A percentile compares a stretch with the other conserved stretches of the same genome.
phyloP scores from a whole-genome alignment of 2,113 vertebrate genomes.

The Tricholaema leucomelas region DNA sequence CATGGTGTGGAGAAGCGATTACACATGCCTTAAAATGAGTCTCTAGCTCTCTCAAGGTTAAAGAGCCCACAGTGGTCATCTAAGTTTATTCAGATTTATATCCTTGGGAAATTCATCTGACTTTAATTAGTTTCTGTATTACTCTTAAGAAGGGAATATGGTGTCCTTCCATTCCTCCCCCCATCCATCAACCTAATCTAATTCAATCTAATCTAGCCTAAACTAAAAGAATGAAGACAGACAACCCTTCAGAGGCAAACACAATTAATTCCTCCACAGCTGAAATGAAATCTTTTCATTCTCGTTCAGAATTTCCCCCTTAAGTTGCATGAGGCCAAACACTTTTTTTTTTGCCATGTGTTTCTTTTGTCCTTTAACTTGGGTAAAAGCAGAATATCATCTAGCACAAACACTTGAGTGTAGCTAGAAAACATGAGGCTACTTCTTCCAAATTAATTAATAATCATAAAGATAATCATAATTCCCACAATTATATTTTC shows the following conservation, averaged over 20 bases:
- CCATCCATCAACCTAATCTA: conserved; percentile 21
- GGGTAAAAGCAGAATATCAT: neutral
- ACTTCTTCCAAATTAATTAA: neutral
- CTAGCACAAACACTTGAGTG: neutral
- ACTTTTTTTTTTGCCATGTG: too few species aligned
- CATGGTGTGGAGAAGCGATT: conserved; percentile 24
- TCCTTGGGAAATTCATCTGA: neutral
- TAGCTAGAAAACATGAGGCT: neutral
- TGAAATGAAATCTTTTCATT: neutral
- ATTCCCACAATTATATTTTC: neutral
- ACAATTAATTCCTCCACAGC: neutral
- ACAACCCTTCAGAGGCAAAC: conserved; percentile 8
- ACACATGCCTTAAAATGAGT: neutral
- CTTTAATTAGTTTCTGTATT: neutral
- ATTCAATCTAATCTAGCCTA: conserved; percentile 27
- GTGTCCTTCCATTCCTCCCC: neutral
- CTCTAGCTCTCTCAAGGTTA: neutral
- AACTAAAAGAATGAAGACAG: conserved; percentile 29
- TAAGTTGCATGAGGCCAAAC: neutral
- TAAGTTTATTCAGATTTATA: conserved; percentile 13
- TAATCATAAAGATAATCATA: neutral
- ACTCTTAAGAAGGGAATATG: neutral
- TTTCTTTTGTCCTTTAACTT: neutral
- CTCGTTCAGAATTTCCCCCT: neutral
- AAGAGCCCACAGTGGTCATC: neutral